Base-by-base conservation (phyloP, 1,140 invertebrate genomes). In the Drosophila pectinifera region DNA sequence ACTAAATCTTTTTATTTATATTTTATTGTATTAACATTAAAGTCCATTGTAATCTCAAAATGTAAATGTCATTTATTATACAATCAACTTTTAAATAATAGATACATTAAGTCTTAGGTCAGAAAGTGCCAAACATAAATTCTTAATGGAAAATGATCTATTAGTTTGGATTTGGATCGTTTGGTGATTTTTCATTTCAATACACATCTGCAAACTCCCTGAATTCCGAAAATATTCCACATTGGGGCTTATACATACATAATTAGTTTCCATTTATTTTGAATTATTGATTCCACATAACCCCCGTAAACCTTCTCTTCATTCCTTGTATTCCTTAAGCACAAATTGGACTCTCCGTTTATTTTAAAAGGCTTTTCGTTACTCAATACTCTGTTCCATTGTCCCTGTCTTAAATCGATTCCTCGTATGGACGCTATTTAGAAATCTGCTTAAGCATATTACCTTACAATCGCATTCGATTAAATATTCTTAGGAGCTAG, bases 341-440 rank as follows among this genome's bases (percentile, higher is more conserved):
- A 68, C 22, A 67, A n/a, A 62, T 54, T 54, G 62, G 34, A 39
- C 14, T 55, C 43, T 74, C 58, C 58, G 36, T 55, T 74, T 74
- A 55, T 63, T 78, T 73, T 73, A 34, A 85, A 81, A 80, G 77
- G 73, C 73, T 73, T 74, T 74, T 78, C 48, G 51, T 84, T 80
- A 41, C 39, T 78, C 24, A 36, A 43, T 80, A 34, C 36, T 82
- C 26, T 36, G 46, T 62, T 68, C 36, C 41, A 45, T 49, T 28
- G 48, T 82, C 46, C 46, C 28, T 20, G 45, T 56, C 42, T 26
- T 28, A 24, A 57, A 53, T 57, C 26, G 49, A 57, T 46, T 74
- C 70, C 72, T 18, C 53, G 14, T 59, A 38, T 73, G 69, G 54
- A 73, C 38, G 41, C 16, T 28, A 59, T 59, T 63, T 34, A 11